Base-by-base conservation (phyloP, 2,888 invertebrate species). In the Torymus texanus region DNA sequence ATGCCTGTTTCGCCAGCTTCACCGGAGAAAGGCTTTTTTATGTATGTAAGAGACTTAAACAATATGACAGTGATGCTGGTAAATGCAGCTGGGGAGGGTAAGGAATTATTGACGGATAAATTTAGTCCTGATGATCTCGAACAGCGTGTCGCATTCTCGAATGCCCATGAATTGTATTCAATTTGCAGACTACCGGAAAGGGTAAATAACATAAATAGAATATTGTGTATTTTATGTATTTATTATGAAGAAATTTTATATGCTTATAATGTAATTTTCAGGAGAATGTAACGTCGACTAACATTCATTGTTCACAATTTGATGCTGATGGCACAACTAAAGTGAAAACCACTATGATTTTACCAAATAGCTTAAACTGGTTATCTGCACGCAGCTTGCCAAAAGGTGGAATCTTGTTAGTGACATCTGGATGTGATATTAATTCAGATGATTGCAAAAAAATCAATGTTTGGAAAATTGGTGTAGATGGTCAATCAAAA, bases 21-120 rank as follows among this genome's bases (percentile, higher is more conserved):
- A 2, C 67, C 74, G 2, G 12, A 41, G 10, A 76, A 80, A n/a
- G 80, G 80, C 8, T 76, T 63, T 16, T 80, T 67, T 59, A 14
- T 41, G 21, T 18, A 18, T 10, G 51, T 59, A 1, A 55, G 63
- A 41, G 53, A 76, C 14, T 2, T 13, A 14, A 55, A 66, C 16
- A 29, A 14, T 14, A 12, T 76, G 2, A 56, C 16, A 2, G 73
- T 80, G 4, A 12, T 80, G 8, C 51, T 73, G 0, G 68, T 76
- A 0, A 16, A 80, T n/a, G 5, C 50, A 41, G 51, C 58, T 2
- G 76, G 75, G 1, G n/a, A 76, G 3, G 68, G 62, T n/a, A 73
- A 67, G 4, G 8, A 66, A 65, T 12, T 79, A 12, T 29, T 58
- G 18, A 10, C 16, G 16, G 13, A 24, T 12, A 65, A 50, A 65